Base-by-base conservation (phyloP, 2,113 vertebrate species). In the Dasyprocta punctata region DNA sequence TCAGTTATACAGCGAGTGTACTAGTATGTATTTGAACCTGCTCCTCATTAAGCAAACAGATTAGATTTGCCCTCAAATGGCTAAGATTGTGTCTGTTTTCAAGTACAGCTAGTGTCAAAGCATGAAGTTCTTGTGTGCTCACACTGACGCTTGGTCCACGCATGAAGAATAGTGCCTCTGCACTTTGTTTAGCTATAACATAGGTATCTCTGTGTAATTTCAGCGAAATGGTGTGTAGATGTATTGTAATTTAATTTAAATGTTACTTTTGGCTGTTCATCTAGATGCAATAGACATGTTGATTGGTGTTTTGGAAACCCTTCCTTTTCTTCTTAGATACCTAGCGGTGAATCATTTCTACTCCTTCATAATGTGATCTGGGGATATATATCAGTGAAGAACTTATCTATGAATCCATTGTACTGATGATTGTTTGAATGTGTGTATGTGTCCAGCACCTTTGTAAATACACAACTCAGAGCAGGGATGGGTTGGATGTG, bases 131-230 rank as follows among this genome's bases (percentile, higher is more conserved):
- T 98, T 98, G 94, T 95, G 96, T 98, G 92, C 98, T 95, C 98
- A 96, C 98, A 89, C 95, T 98, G 96, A 98, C 98, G 97, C 98
- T 98, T 98, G 99, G 98, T 99, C 99, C 98, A 99, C 98, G 99
- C 99, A 99, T 99, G 99, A 99, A 98, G 99, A 99, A 98, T 99
- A 99, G 99, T 99, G 99, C 99, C 99, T 99, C 98, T 98, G 99
- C 99, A 99, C 99, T 99, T 99, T 99, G 98, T 99, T 99, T 99
- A 99, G 98, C 99, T 95, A 95, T 99, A 99, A 99, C 98, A 99
- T 99, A 99, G 99, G 98, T 99, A 99, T 99, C 98, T 97, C 98
- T 98, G 93, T 86, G 98, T 99, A 98, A 99, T 99, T 98, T 98
- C 98, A 98, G 98, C 99, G 98, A 99, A 99, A 99, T 99, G 98